phyloP scores from a whole-genome alignment of 2,797 vertebrate species.

The Nothura maculosa region DNA sequence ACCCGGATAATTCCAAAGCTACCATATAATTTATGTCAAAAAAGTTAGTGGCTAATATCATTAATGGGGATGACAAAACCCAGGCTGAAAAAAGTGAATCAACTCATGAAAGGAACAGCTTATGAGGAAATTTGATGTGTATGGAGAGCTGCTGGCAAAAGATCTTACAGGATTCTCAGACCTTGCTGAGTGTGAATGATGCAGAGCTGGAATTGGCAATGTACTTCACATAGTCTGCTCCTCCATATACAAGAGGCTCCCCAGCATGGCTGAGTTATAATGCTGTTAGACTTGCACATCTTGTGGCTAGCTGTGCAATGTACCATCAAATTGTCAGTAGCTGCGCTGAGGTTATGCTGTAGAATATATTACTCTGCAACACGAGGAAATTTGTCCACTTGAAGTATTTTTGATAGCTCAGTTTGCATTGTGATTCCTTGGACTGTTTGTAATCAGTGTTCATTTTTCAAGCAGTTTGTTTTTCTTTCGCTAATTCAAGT shows the following conservation, averaged over 20 bases:
- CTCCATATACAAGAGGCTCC: slow-evolving; percentile 13
- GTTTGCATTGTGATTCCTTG: neutral
- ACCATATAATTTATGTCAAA: neutral
- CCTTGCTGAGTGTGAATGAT: slow-evolving; percentile 36
- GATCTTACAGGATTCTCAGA: slow-evolving; percentile 13
- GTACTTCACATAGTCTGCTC: slow-evolving; percentile 13
- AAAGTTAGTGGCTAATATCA: neutral
- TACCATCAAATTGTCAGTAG: neutral
- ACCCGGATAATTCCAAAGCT: neutral
- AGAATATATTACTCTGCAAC: neutral
- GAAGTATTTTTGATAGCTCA: neutral
- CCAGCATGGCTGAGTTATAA: slow-evolving; percentile 20
- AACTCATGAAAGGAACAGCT: neutral
- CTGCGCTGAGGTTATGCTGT: neutral
- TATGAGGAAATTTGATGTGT: neutral
- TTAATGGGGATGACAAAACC: neutral
- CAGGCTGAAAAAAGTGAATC: neutral
- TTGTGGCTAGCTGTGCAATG: slow-evolving; percentile 6
- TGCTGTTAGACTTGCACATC: slow-evolving; percentile 45
- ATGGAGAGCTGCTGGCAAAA: slow-evolving; percentile 5
- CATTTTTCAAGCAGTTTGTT: neutral
- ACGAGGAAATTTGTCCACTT: neutral
- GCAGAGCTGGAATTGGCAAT: slow-evolving; percentile 19
- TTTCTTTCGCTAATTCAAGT: neutral
- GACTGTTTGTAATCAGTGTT: neutral